Base-by-base conservation (phyloP, 2,797 vertebrate species). In the Myotis findleyi region DNA sequence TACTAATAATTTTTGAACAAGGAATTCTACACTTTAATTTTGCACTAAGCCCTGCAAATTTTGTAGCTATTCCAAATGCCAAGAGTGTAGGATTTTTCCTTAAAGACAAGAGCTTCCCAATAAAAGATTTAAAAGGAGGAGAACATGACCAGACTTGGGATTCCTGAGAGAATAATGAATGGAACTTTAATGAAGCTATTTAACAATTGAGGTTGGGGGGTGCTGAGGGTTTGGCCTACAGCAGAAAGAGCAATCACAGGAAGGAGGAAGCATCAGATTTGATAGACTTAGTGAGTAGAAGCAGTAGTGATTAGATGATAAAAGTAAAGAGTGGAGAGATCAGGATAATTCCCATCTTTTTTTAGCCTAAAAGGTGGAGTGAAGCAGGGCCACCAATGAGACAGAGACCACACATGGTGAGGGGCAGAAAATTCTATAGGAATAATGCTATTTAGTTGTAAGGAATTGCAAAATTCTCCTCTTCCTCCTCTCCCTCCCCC, bases 11-110 rank as follows among this genome's bases (percentile, higher is more conserved):
- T 57, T 23, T 25, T 57, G 55, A 57, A 25, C 23, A 25, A 57
- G 55, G 55, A 57, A 57, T 25, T 57, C 55, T 57, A 25, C 55
- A 57, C 55, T 23, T 57, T 57, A 21, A 57, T 57, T 57, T 57
- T 57, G 21, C 55, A 57, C 55, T 57, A 57, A 57, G 55, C 55
- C 55, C 23, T 57, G 21, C 55, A 89, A 93, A 93, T 86, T 82
- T 55, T 76, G n/a, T 41, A 83, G 30, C 47, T 25, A 62, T 21
- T 73, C 3, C 16, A 62, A 13, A 11, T 38, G 49, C 55, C 38
- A 55, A 81, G 20, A 93, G n/a, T 49, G 51, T 36, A 75, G 49
- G 16, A 6, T 93, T 92, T 89, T 89, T 92, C 23, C 66, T 80
- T 94, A 41, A 88, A 57, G 66, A 25, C 9, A 14, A 91, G 18